Evolutionary conservation across 2,113 vertebrate genomes (phyloP).

Genomic region (pig (Sus scrofa)): DNA sequence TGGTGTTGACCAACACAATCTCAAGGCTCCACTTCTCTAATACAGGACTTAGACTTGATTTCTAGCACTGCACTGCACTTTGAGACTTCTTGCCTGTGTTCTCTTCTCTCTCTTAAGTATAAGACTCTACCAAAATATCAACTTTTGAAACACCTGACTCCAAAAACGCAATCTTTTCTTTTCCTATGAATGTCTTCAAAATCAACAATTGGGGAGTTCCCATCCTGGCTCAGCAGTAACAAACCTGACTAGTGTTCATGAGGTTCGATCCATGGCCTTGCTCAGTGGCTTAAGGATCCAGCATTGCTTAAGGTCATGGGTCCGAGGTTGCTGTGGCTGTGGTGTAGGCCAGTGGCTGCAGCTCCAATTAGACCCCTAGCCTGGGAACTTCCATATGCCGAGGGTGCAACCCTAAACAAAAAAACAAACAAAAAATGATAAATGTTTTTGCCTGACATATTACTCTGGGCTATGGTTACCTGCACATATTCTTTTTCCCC

Average conservation of each 20-base stretch:
- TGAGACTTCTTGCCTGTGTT: not conserved
- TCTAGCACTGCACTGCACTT: not conserved
- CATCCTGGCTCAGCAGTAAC: too few species aligned
- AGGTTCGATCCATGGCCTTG: too few species aligned
- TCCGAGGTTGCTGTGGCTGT: too few species aligned
- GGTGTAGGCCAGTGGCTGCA: too few species aligned
- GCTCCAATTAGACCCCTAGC: too few species aligned
- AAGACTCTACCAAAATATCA: not conserved
- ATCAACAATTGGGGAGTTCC: too few species aligned
- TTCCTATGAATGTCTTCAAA: constrained; percentile 29
- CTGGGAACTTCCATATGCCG: too few species aligned
- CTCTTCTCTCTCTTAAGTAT: not conserved
- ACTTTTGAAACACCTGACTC: not conserved
- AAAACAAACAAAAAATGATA: too few species aligned
- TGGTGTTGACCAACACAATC: not conserved
- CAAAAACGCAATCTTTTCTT: not conserved
- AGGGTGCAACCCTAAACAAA: too few species aligned
- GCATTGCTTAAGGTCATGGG: too few species aligned
- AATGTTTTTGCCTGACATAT: not conserved
- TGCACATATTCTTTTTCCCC: not conserved
- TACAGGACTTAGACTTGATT: not conserved
- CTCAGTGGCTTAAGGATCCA: too few species aligned
- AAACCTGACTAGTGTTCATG: too few species aligned
- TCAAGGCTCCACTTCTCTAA: not conserved
- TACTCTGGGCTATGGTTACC: not conserved